Evolutionary conservation across 2,797 vertebrate genomes (phyloP), one percentile per base, ranked within the genome.

Genomic region (Eutrigla gurnardus): DNA sequence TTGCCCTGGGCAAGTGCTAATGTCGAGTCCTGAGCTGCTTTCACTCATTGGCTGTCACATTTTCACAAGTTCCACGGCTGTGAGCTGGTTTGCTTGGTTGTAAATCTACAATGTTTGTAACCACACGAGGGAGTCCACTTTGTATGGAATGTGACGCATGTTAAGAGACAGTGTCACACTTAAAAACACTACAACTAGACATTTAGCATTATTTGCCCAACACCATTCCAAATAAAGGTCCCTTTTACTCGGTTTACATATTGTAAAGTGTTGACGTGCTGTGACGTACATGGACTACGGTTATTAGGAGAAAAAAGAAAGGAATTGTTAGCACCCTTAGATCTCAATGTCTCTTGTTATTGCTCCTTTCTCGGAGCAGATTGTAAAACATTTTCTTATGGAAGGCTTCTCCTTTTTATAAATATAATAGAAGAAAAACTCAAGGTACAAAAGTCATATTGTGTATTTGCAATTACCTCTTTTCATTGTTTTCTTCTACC

Each of bases 101-200:
- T 53, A 63, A 49, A 67, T 52, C 17, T 43, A 7, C 33, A 66
- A 58, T 71, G 65, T 78, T 76, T 87, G 65, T 74, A 52, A 60
- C 32, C 62, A 35, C 63, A 55, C 4, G 3, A 66, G 3, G 40
- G 8, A 5, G 17, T 37, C 15, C 13, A 43, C 12, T 76, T 55
- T 54, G 18, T 70, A 65, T 32, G 70, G 78, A 72, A 67, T 73
- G 64, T 83, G 82, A 85, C 65, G 54, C 40, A 80, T 65, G 57
- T 70, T 18, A 53, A 40, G n/a, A 61, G 33, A 63, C 42, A 37
- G 39, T 54, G 50, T 82, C 80, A 65, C 55, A 66, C 43, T 66
- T 33, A 25, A 12, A 66, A 76, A 61, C 39, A 45, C 55, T 13
- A 14, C 50, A 49, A 36, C 17, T 47, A 39, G 15, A 55, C 15